These are phyloP conservation scores for Dynastes tityus DNA, from an alignment of 2,888 invertebrate genomes.

Conservation along the genomic window DNA sequence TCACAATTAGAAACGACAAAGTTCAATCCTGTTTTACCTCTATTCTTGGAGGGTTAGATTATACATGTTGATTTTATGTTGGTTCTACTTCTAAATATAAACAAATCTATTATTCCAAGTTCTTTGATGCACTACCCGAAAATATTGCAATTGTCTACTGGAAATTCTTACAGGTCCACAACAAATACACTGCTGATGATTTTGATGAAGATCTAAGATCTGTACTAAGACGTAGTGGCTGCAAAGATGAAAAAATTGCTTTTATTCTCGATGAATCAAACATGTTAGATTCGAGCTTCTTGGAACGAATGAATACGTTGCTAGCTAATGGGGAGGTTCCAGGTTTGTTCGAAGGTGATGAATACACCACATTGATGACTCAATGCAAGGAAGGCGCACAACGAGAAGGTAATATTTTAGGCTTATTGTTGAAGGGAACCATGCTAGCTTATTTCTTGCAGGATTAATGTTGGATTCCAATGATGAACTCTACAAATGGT, in stretches of 20 bases:
- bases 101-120: too few species aligned
- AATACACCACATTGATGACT: constrained; percentile 99
- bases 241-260: constrained; percentile 98
- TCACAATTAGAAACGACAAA: too few species aligned
- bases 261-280: constrained; percentile 99
- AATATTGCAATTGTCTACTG: background rate
- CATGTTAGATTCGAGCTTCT: constrained; percentile 97
- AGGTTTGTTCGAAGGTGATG: constrained; percentile 95
- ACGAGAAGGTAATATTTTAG: constrained; percentile 78
- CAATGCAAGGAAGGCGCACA: constrained; percentile 99
- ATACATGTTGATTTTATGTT: too few species aligned
- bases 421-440: background rate
- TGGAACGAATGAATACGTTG: constrained; percentile 99
- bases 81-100: too few species aligned
- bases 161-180: constrained; percentile 84
- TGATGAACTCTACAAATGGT: constrained; percentile 99
- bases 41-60: too few species aligned
- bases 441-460: constrained; percentile 49
- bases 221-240: constrained; percentile 88
- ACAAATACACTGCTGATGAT: constrained; percentile 98
- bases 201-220: constrained; percentile 98
- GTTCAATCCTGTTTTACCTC: too few species aligned
- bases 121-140: too few species aligned
- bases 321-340: constrained; percentile 99
- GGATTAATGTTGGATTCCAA: constrained; percentile 97